Conservation (phyloP, 1,140 invertebrate species). For the Scaptomyza pallida region DNA sequence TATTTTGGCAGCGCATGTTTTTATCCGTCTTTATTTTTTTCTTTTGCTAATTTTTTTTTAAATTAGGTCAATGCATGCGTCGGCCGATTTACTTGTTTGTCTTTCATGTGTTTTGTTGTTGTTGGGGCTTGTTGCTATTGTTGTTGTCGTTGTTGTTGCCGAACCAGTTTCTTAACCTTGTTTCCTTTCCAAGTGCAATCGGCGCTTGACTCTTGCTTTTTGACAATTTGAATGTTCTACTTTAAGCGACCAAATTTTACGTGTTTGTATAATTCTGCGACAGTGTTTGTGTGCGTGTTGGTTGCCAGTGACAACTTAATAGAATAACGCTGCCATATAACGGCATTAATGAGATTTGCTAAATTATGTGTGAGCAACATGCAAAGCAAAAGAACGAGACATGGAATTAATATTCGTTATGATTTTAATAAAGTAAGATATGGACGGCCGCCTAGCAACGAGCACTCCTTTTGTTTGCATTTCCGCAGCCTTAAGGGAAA, state of each 20-base stretch:
- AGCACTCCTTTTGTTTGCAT: slow-evolving; percentile 13
- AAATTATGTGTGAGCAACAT: slow-evolving; percentile 44
- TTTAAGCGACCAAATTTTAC: slow-evolving; percentile 40
- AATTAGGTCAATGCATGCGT: slow-evolving; percentile 74
- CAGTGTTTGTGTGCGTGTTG: slow-evolving; percentile 26
- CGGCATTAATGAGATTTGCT: slow-evolving; percentile 45
- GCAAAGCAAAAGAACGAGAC: slow-evolving; percentile 25
- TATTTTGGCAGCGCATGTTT: slow-evolving; percentile 31
- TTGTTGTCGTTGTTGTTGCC: slow-evolving; percentile 44
- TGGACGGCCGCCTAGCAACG: slow-evolving; percentile 42
- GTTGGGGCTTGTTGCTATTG: background rate
- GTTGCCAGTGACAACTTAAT: slow-evolving; percentile 55
- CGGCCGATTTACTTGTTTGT: slow-evolving; percentile 45
- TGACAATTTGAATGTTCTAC: slow-evolving; percentile 70
- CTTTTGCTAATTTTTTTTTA: slow-evolving; percentile 62
- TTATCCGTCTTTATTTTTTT: slow-evolving; percentile 28
- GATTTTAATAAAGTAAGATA: slow-evolving; percentile 1
- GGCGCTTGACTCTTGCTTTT: slow-evolving; percentile 67
- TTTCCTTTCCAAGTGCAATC: slow-evolving; percentile 75
- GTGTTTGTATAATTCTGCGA: background rate
- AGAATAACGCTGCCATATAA: slow-evolving; percentile 41
- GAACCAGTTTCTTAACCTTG: slow-evolving; percentile 81
- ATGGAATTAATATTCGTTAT: slow-evolving; percentile 23
- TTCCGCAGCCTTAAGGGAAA: slow-evolving; percentile 16
- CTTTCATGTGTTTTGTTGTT: slow-evolving; percentile 51